Conservation (phyloP, 2,888 invertebrate genomes). For the Blomia tropicalis region DNA sequence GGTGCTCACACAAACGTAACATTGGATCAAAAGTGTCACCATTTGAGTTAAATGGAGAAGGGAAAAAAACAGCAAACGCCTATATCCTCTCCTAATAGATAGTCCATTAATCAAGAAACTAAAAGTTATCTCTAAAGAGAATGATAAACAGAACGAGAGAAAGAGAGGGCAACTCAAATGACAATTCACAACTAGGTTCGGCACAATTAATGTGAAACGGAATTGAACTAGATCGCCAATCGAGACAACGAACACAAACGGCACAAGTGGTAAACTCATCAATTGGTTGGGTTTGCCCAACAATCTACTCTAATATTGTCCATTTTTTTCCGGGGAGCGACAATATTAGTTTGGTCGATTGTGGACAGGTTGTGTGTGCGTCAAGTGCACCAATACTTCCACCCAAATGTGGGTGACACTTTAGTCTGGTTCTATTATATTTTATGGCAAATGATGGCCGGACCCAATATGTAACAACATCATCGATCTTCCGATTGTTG, state of each 20-base stretch:
- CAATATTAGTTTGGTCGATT: too few species aligned
- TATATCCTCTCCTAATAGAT: not conserved
- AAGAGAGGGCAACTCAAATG: too few species aligned
- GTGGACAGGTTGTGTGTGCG: too few species aligned
- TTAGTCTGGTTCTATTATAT: too few species aligned
- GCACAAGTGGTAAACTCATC: not conserved
- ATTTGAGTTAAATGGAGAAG: too few species aligned
- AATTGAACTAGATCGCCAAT: not conserved
- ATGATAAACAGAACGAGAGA: too few species aligned
- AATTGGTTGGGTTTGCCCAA: not conserved
- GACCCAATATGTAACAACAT: not conserved
- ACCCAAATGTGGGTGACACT: too few species aligned
- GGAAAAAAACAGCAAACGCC: not conserved
- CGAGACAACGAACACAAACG: not conserved
- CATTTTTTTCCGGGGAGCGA: too few species aligned
- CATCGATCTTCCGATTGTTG: conserved; percentile 3
- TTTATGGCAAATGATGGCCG: not conserved
- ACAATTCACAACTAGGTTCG: too few species aligned
- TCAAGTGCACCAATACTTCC: too few species aligned
- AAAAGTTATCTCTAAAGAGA: too few species aligned
- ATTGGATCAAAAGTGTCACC: not conserved
- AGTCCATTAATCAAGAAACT: conserved; percentile 5
- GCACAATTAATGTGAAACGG: conserved; percentile 10
- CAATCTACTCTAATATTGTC: too few species aligned
- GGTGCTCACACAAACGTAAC: not conserved